These are phyloP conservation scores for Leucopsar rothschildi DNA, from an alignment of 2,113 vertebrate genomes.

Conservation along the genomic window DNA sequence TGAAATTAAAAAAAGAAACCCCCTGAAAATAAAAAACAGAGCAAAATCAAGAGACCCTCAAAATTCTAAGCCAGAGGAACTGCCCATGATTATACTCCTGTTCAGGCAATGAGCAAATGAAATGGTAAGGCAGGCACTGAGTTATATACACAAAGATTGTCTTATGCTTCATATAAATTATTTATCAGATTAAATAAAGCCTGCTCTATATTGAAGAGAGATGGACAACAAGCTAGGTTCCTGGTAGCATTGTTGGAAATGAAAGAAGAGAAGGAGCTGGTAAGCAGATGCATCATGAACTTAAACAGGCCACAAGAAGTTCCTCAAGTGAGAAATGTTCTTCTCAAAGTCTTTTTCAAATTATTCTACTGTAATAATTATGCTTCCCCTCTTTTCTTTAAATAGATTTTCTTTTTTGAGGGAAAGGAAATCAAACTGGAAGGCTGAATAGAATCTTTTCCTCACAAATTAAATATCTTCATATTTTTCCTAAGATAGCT, in stretches of 20 bases:
- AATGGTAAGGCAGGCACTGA: not conserved
- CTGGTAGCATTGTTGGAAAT: not conserved
- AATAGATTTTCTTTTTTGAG: not conserved
- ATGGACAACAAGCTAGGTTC: not conserved
- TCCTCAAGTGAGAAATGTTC: not conserved
- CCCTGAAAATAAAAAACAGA: not conserved
- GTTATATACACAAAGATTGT: not conserved
- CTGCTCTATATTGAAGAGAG: not conserved
- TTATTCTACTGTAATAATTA: not conserved
- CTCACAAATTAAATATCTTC: not conserved
- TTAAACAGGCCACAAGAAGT: not conserved
- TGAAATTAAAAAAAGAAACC: not conserved
- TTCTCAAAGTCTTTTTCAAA: not conserved
- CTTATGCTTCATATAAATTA: not conserved
- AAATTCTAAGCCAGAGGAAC: not conserved
- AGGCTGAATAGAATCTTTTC: not conserved
- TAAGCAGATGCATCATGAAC: not conserved
- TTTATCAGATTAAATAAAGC: not conserved
- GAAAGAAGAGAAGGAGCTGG: not conserved
- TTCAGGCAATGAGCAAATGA: not conserved
- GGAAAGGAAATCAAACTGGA: not conserved
- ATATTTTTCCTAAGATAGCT: not conserved
- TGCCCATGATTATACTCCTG: not conserved
- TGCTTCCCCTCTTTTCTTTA: fast-evolving
- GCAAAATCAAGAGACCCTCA: not conserved